Base-by-base conservation (phyloP, 2,113 vertebrate species). In the Rhea pennata region DNA sequence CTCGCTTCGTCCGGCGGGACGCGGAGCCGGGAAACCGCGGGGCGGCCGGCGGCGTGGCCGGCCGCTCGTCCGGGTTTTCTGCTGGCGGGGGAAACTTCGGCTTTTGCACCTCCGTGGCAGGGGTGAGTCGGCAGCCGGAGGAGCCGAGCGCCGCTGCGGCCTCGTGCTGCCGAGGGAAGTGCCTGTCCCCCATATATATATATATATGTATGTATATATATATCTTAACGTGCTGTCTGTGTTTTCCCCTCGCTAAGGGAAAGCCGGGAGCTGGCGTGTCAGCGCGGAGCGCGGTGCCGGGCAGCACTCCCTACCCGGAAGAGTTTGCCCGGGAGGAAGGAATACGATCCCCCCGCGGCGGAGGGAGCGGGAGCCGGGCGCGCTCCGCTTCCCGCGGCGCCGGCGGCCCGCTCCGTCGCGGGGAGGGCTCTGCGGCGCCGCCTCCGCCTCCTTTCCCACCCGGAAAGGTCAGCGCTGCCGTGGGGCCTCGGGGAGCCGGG, bases 281-380 rank as follows among this genome's bases (percentile, higher is more conserved):
- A 2, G 91, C 85, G 93, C 92, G 89, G 92, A 69, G 88, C 1
- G 2, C 31, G 7, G 85, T 50, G 67, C 76, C 54, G 54, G 54
- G 90, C 71, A 74, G 95, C 90, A 93, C 88, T 90, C 90, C 83
- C 93, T 69, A 94, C 95, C 96, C 93, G 93, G 90, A 96, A 97
- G 92, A 92, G 93, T 96, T 95, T 94, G 95, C 83, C 96, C 87
- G 92, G 95, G 64, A 94, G 92, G 91, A 95, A 90, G 92, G 95
- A 94, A 97, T 97, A 91, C 50, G 94, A 96, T 96, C 92, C 96
- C 88, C 95, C 95, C 94, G 36, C 36, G 36, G 36, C 36, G 36
- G 36, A 36, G 36, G 36, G 36, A 88, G 87, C 39, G 95, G 84
- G 93, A 94, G 91, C 79, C 78, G 90, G 22, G 58, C 19, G 8